Evolutionary conservation across 2,113 vertebrate species (phyloP).

Genomic region (Pygoscelis antarcticus): DNA sequence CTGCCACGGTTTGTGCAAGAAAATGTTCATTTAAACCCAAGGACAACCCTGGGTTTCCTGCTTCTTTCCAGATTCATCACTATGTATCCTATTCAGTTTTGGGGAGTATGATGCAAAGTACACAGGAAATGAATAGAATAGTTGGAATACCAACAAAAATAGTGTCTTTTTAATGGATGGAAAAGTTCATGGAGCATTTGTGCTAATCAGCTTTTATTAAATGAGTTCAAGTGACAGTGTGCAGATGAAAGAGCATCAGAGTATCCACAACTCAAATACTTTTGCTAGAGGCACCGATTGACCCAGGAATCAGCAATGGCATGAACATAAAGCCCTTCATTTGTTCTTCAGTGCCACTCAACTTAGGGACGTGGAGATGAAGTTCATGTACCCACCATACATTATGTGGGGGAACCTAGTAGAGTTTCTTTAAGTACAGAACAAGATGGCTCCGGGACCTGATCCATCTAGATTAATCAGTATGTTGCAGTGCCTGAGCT

Average conservation of each 20-base stretch:
- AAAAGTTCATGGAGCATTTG: background rate
- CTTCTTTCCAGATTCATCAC: background rate
- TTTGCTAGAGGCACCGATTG: background rate
- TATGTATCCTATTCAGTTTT: background rate
- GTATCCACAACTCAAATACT: background rate
- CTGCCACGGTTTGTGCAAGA: background rate
- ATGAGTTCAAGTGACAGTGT: background rate
- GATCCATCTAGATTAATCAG: background rate
- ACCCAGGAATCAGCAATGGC: background rate
- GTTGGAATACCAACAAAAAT: background rate
- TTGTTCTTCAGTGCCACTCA: background rate
- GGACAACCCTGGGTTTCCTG: background rate
- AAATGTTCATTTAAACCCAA: background rate
- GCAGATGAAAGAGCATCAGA: background rate
- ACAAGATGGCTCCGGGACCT: background rate
- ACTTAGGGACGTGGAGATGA: background rate
- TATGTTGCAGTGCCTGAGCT: background rate
- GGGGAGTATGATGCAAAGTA: background rate
- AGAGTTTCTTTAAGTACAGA: background rate
- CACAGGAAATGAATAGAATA: background rate
- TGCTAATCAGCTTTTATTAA: background rate
- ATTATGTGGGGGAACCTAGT: background rate
- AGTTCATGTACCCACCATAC: background rate
- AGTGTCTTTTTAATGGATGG: background rate
- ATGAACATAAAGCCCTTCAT: background rate